phyloP scores from a whole-genome alignment of 2,888 invertebrate genomes.

The Melitaea athalia region DNA sequence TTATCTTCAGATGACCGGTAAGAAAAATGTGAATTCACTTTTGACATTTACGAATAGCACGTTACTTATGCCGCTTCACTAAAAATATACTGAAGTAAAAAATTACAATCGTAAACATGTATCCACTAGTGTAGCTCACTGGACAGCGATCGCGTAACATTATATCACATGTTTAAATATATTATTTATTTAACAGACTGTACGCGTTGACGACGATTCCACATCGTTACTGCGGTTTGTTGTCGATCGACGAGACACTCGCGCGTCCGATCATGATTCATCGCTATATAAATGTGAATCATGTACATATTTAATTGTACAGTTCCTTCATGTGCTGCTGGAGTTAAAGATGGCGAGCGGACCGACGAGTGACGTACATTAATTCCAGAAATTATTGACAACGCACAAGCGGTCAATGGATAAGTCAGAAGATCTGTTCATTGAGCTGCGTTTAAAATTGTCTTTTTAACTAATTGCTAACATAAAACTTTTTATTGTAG shows the following conservation, averaged over 20 bases:
- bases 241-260: constrained; percentile 71
- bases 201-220: constrained; percentile 54
- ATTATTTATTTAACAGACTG: constrained; percentile 71
- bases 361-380: constrained; percentile 56
- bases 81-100: constrained; percentile 76
- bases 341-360: constrained; percentile 45
- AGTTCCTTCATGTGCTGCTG: constrained; percentile 40
- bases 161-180: constrained; percentile 78
- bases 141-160: constrained; percentile 77
- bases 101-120: constrained; percentile 79
- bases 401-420: constrained; percentile 53
- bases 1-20: constrained; percentile 46
- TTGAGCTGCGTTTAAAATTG: constrained; percentile 24
- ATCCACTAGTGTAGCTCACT: constrained; percentile 69
- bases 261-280: constrained; percentile 69
- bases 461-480: constrained; percentile 10
- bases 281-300: constrained; percentile 73
- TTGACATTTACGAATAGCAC: constrained; percentile 78
- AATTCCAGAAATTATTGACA: constrained; percentile 57
- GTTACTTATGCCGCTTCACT: constrained; percentile 73
- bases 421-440: constrained; percentile 36
- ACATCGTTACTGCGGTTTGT: constrained; percentile 67
- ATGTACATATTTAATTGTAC: constrained; percentile 59
- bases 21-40: constrained; percentile 60
- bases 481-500: background rate